A percentile compares a stretch with the other conserved stretches of the same genome.
phyloP scores from a whole-genome alignment of 1,140 invertebrate species.

The Ladona fulva region DNA sequence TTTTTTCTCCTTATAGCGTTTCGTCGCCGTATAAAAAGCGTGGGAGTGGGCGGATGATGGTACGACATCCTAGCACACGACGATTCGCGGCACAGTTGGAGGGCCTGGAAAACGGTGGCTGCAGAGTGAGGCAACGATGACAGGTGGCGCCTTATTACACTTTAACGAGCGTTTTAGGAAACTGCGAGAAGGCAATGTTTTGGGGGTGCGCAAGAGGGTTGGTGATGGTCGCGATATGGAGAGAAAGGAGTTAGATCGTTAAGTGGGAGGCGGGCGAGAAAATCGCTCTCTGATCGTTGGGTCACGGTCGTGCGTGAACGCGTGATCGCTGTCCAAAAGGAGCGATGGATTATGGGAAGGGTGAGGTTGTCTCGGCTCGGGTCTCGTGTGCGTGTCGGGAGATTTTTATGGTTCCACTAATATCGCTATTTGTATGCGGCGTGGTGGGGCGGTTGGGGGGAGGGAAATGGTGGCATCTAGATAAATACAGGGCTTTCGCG shows the following conservation, averaged over 20 bases:
- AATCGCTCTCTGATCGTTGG: background rate
- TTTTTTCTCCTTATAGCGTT: too few species aligned
- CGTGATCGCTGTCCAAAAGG: background rate
- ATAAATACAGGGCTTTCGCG: too few species aligned
- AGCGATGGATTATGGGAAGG: background rate
- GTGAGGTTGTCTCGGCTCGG: too few species aligned
- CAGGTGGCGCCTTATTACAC: conserved; percentile 7
- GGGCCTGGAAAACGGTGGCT: background rate
- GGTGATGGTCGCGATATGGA: background rate
- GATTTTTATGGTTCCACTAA: too few species aligned
- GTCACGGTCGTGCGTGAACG: background rate
- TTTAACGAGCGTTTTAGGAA: background rate
- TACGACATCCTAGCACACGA: too few species aligned
- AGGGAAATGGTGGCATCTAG: background rate
- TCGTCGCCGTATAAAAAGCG: too few species aligned
- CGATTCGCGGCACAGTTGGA: background rate
- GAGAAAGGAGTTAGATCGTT: background rate
- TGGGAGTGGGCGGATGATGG: too few species aligned
- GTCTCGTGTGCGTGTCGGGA: background rate
- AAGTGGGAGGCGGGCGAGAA: background rate
- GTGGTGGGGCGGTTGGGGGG: background rate
- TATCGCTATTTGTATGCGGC: background rate
- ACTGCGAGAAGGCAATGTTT: background rate
- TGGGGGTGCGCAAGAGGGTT: too few species aligned
- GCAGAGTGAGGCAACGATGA: background rate